phyloP scores from a whole-genome alignment of 2,113 vertebrate species.

The Ochotona princeps region DNA sequence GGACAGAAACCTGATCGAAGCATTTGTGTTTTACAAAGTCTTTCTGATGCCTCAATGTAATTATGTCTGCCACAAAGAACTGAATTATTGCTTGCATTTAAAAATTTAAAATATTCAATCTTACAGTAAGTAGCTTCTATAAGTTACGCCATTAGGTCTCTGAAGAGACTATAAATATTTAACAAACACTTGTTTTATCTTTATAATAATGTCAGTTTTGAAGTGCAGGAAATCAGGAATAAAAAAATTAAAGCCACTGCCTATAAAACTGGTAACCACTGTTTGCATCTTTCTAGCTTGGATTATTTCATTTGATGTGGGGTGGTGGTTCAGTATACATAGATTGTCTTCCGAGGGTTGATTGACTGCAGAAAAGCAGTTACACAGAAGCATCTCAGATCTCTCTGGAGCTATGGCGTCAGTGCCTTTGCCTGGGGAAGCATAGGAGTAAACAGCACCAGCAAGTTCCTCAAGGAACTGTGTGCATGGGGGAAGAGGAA shows the following conservation, averaged over 20 bases:
- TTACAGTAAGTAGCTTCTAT: neutral
- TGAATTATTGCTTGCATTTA: neutral
- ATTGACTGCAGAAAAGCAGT: neutral
- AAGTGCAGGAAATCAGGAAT: neutral
- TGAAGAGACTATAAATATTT: neutral
- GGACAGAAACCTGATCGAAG: neutral
- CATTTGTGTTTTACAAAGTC: neutral
- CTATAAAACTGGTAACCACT: neutral
- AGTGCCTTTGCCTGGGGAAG: neutral
- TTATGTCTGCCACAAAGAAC: neutral
- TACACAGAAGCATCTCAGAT: neutral
- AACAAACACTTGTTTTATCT: neutral
- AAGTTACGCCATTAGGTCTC: neutral
- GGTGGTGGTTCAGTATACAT: neutral
- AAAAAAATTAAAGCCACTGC: neutral
- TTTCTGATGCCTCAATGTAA: neutral
- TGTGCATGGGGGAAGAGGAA: neutral
- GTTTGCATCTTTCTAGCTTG: neutral
- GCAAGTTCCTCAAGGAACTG: accelerated
- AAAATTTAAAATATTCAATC: slow-evolving; percentile 8
- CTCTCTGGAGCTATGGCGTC: accelerated
- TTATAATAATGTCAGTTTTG: neutral
- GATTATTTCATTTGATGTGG: neutral
- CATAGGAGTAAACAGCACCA: accelerated
- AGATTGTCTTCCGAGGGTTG: neutral